Evolutionary conservation across 2,888 invertebrate species (phyloP), one percentile per base, ranked within the genome.

Genomic region (Drosophila phalerata): DNA sequence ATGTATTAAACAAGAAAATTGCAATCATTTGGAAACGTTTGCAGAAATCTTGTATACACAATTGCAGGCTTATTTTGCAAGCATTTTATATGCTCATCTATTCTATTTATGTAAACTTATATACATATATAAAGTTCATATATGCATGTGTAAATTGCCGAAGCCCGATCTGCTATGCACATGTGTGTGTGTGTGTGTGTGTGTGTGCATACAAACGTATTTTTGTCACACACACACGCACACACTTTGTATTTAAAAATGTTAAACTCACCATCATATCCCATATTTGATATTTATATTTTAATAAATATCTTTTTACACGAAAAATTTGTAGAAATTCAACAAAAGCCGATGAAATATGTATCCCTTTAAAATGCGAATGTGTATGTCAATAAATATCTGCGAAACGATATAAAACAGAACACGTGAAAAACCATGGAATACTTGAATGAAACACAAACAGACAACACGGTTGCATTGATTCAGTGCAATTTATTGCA

Each of bases 351-450:
- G 67, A 84, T 68, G 58, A 84, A 86, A 84, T 74, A 77, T 83
- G 84, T 83, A 82, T 82, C 68, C 76, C 76, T 58, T 53, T 66
- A 73, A 62, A 69, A 75, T 75, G 69, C 77, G 68, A 69, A 73
- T 83, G 75, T 69, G 69, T 79, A 71, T 73, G 63, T 76, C 77
- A 73, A 75, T 75, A 77, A 68, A 81, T 65, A 77, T 72, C 67
- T 53, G 56, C 48, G 73, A 81, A 85, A 85, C 80, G 73, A 80
- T 62, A 68, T 75, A 83, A 83, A 83, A 83, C 52, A 83, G 80
- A 81, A 83, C 80, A 81, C 78, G 84, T 81, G 80, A 81, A 81
- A 75, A 78, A 61, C 13, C 40, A 25, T 43, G 80, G 69, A 80
- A 80, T 63, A 9, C 13, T 58, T 58, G 69, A 58, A 77, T 69